phyloP scores from a whole-genome alignment of 2,113 vertebrate genomes.

The Recurvirostra avosetta region DNA sequence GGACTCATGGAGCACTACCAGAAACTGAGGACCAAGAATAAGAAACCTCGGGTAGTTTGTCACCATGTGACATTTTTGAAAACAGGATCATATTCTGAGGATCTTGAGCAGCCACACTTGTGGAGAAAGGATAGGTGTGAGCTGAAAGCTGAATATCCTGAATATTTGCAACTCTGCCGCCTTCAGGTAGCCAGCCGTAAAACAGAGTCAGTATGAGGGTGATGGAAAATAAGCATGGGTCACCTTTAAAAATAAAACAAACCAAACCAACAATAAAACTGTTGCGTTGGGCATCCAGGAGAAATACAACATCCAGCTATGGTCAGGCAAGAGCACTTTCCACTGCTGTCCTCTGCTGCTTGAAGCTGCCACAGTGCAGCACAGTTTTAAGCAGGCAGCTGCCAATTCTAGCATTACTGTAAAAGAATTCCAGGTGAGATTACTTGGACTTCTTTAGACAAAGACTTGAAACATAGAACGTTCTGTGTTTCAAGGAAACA shows the following conservation, averaged over 20 bases:
- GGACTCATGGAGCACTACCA: not conserved
- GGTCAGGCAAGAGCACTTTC: not conserved
- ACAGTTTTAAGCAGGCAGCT: not conserved
- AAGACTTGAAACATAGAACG: not conserved
- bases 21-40: not conserved
- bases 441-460: not conserved
- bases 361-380: not conserved
- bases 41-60: not conserved
- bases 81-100: not conserved
- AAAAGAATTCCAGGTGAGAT: not conserved
- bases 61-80: not conserved
- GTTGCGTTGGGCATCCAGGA: not conserved
- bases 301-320: not conserved
- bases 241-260: not conserved
- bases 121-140: not conserved
- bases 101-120: not conserved
- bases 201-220: not conserved
- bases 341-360: not conserved
- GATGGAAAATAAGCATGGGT: not conserved
- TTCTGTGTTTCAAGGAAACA: not conserved
- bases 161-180: not conserved
- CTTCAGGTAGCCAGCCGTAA: not conserved
- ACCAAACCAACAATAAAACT: not conserved
- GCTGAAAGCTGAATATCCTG: not conserved
- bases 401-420: not conserved